These are phyloP conservation scores for Danio choprae DNA, from an alignment of 2,797 vertebrate species.

Conservation along the genomic window DNA sequence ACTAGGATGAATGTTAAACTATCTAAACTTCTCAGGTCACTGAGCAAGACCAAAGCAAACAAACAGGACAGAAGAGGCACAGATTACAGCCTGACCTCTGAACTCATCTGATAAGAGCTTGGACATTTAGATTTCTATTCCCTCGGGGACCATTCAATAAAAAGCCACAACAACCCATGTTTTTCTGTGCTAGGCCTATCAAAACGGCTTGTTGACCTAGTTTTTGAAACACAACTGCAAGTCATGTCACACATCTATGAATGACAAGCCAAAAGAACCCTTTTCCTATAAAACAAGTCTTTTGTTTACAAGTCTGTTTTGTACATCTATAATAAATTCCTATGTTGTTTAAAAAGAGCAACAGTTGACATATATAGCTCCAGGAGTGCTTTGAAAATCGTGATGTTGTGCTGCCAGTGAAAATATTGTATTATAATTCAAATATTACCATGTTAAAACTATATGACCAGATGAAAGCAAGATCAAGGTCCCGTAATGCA, in stretches of 20 bases:
- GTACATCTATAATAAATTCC: too few relatives aligned
- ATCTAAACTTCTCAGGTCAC: slow-evolving; percentile 28
- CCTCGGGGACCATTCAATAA: slow-evolving; percentile 14
- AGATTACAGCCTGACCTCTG: slow-evolving; percentile 41
- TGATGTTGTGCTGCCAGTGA: too few relatives aligned
- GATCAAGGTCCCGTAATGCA: too few relatives aligned
- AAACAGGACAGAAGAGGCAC: slow-evolving; percentile 20
- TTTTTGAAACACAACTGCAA: slow-evolving; percentile 17
- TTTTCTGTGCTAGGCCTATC: slow-evolving; percentile 19
- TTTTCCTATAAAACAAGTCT: neutral
- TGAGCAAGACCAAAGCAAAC: slow-evolving; percentile 26
- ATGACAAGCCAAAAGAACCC: slow-evolving; percentile 3
- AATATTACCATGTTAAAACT: too few relatives aligned
- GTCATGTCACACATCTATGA: neutral
- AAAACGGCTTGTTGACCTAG: slow-evolving; percentile 24
- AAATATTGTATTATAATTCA: too few relatives aligned
- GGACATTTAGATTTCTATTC: slow-evolving; percentile 10
- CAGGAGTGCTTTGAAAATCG: too few relatives aligned
- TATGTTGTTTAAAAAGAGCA: too few relatives aligned
- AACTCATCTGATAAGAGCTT: neutral
- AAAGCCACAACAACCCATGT: slow-evolving; percentile 3
- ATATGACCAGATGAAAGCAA: too few relatives aligned
- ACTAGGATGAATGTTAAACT: slow-evolving; percentile 21
- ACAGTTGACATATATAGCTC: too few relatives aligned
- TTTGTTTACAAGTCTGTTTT: neutral